Conservation (phyloP, 2,113 vertebrate genomes). For the Oncorhynchus clarkii region DNA sequence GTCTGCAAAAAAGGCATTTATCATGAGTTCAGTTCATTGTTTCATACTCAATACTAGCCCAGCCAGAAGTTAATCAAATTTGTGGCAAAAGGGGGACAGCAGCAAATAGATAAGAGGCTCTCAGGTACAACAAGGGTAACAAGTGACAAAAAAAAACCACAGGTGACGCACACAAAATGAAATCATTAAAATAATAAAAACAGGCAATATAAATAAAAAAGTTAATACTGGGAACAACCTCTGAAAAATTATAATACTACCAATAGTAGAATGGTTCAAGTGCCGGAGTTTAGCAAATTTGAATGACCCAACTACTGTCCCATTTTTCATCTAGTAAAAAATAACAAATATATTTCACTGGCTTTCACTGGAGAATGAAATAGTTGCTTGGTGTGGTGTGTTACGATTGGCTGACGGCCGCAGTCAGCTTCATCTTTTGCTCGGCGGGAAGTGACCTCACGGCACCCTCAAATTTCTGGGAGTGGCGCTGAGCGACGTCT, state of each 20-base stretch:
- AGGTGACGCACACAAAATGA: neutral
- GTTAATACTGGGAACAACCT: conserved; percentile 27
- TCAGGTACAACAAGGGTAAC: neutral
- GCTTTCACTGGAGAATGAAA: conserved; percentile 21
- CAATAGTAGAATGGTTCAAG: conserved; percentile 25
- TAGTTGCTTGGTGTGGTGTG: neutral
- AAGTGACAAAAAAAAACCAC: conserved; percentile 14
- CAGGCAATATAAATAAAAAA: conserved; percentile 49
- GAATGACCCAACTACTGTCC: conserved; percentile 20
- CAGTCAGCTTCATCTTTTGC: conserved; percentile 64
- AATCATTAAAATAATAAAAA: conserved; percentile 40
- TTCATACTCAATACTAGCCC: conserved; percentile 30
- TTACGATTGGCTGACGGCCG: conserved; percentile 59
- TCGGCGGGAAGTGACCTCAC: conserved; percentile 74
- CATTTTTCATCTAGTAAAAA: conserved; percentile 35
- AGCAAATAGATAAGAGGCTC: neutral
- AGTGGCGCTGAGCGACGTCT: conserved; percentile 68
- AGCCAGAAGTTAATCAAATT: conserved; percentile 29
- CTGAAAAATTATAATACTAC: conserved; percentile 16
- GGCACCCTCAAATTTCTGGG: conserved; percentile 73
- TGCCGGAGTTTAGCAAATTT: conserved; percentile 24
- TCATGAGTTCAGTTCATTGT: conserved; percentile 31
- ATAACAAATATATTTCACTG: conserved; percentile 12
- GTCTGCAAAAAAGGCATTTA: conserved; percentile 27
- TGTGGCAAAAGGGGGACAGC: conserved; percentile 10